Evolutionary conservation across 2,113 vertebrate genomes (phyloP).

Genomic region (Bubalus kerabau): DNA sequence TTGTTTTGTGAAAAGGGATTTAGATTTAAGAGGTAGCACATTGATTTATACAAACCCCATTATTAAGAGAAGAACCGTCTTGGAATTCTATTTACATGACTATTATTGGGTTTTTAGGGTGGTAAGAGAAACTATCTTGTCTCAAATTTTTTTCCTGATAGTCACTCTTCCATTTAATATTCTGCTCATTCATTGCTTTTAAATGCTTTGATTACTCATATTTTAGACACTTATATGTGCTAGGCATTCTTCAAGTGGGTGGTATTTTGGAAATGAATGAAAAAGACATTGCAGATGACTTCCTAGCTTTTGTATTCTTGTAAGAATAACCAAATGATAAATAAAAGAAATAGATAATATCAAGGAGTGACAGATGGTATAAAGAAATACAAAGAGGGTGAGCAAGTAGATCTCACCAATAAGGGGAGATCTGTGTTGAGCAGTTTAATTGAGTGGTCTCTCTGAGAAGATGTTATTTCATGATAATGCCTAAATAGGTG

Average conservation of each 20-base stretch:
- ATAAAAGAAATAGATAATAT: not conserved
- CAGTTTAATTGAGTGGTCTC: not conserved
- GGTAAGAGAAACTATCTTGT: not conserved
- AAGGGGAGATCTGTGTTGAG: accelerated
- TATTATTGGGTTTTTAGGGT: not conserved
- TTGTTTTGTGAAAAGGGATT: not conserved
- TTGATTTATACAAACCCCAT: not conserved
- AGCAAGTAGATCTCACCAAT: not conserved
- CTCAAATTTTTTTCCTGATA: not conserved
- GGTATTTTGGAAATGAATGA: not conserved
- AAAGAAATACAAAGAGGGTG: not conserved
- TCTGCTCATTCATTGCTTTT: not conserved
- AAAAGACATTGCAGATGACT: not conserved
- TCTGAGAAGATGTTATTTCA: not conserved
- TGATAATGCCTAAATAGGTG: not conserved
- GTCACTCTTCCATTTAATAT: not conserved
- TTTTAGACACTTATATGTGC: not conserved
- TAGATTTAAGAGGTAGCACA: not conserved
- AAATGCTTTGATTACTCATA: not conserved
- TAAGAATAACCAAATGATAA: not conserved
- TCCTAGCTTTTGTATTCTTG: not conserved
- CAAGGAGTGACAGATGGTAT: not conserved
- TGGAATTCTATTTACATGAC: not conserved
- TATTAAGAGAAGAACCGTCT: not conserved
- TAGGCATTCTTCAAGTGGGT: not conserved